Evolutionary conservation across 1,140 invertebrate species (phyloP), one percentile per base, ranked within the genome.

Genomic region (Bombus confusus): DNA sequence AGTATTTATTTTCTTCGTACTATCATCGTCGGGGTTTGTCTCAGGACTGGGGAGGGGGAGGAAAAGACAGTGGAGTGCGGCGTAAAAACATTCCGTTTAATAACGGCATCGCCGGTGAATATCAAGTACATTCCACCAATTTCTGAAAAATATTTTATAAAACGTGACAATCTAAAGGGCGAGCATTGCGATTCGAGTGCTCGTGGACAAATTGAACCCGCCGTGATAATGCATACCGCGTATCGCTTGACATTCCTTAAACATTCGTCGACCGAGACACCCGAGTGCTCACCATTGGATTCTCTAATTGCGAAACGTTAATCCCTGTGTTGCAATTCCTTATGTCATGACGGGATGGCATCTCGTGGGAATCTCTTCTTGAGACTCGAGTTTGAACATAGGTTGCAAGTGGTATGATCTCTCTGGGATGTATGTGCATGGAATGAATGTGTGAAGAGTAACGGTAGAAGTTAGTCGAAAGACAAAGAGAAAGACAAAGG

Each of bases 301-400:
- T 80, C 80, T 83, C 77, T 88, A 90, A 90, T 90, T 88, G 83
- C 89, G 88, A 90, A 82, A 88, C 86, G 88, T 90, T 90, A 90
- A 90, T 90, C 85, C 77, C 76, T 71, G 57, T 66, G 82, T 87
- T 87, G 82, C 86, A 83, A 85, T 90, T 84, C 43, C 85, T 89
- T 78, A 47, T 52, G 68, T 43, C 34, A 78, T 68, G 82, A 87
- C n/a, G 77, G 47, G 39, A 79, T 31, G n/a, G 52, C 75, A 71
- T 82, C 82, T 52, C 66, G 3, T 22, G 69, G 82, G 82, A 85
- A 76, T 85, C 80, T 69, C 25, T 62, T 47, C 39, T n/a, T 57
- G 25, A 57, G 73, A 39, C 78, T 85, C 37, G 43, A 59, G 25
- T 57, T 22, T 3, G 68, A 47, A 12, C 3, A 12, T n/a, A 15